Evolutionary conservation across 2,113 vertebrate species (phyloP).

Genomic region (Caloenas nicobarica): DNA sequence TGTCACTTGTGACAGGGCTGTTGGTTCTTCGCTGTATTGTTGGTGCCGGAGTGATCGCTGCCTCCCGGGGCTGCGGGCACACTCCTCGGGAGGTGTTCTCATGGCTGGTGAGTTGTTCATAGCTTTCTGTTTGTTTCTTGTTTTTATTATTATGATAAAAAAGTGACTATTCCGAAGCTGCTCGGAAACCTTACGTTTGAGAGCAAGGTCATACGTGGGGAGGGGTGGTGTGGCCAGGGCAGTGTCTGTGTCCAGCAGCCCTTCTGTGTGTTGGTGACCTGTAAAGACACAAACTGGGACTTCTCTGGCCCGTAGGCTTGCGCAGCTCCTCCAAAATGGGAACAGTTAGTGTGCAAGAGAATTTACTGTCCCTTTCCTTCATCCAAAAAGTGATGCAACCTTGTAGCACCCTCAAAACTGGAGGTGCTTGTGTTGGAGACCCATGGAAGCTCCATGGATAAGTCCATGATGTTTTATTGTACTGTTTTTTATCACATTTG

Average conservation of each 20-base stretch:
- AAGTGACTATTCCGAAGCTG: neutral
- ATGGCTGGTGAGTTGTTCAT: neutral
- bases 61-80: accelerated
- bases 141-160: neutral
- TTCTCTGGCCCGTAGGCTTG: neutral
- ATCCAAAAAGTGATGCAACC: neutral
- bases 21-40: neutral
- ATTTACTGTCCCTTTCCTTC: no score
- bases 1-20: neutral
- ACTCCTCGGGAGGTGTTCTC: neutral
- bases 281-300: neutral
- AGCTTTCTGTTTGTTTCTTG: neutral
- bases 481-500: neutral
- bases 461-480: accelerated
- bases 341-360: accelerated
- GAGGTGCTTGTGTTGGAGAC: accelerated
- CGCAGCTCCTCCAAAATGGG: neutral
- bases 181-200: neutral
- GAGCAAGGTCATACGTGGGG: neutral
- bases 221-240: neutral
- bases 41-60: neutral
- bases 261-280: neutral
- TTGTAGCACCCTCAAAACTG: neutral
- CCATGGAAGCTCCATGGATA: accelerated
- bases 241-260: accelerated